These are phyloP conservation scores for Leptocoma aspasia DNA, from an alignment of 2,113 vertebrate genomes.

Conservation along the genomic window DNA sequence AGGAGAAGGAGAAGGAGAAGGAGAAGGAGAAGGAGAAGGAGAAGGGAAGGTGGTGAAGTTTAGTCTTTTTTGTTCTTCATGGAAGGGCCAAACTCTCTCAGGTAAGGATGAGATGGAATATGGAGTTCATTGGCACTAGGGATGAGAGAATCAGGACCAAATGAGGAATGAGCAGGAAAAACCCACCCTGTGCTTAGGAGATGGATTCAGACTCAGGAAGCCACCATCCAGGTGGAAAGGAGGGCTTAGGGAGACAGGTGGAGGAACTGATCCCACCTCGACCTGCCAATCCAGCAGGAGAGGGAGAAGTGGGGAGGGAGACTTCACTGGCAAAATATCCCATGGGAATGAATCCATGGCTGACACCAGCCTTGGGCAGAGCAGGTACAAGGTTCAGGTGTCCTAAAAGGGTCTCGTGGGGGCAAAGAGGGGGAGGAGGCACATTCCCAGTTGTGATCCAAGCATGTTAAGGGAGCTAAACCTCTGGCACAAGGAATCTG, in stretches of 20 bases:
- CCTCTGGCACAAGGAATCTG: neutral
- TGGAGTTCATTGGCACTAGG: fast-evolving
- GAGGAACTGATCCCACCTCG: fast-evolving
- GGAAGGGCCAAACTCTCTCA: neutral
- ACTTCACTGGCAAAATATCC: neutral
- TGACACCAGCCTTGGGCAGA: neutral
- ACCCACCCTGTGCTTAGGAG: neutral
- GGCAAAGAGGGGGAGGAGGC: neutral
- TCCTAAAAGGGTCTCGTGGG: fast-evolving
- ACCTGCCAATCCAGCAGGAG: neutral
- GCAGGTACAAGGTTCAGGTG: neutral
- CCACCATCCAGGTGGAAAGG: fast-evolving
- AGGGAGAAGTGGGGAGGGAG: neutral
- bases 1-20: too few relatives aligned
- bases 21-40: too few relatives aligned
- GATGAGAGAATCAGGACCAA: neutral
- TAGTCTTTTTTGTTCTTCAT: neutral
- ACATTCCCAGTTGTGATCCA: neutral
- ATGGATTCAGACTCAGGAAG: neutral
- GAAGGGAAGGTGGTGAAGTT: neutral
- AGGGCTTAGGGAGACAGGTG: fast-evolving
- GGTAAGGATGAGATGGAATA: too few relatives aligned
- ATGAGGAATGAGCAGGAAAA: neutral
- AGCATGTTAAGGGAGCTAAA: neutral
- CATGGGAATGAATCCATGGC: neutral